Conservation (phyloP, 2,113 vertebrate genomes). For the Scortum barcoo region DNA sequence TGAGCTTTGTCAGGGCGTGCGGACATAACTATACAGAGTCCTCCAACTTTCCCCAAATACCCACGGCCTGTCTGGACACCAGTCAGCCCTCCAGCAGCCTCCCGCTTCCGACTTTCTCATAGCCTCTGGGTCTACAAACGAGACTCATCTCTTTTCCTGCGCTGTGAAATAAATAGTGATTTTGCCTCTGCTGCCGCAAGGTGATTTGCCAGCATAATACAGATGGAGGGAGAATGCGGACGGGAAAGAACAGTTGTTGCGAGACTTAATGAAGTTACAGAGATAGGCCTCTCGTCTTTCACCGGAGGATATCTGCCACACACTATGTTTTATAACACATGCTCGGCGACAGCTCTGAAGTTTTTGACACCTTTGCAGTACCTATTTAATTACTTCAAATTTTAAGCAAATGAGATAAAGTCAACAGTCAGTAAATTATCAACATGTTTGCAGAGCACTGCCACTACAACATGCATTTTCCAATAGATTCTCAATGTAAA, state of each 20-base stretch:
- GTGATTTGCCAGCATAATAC: slow-evolving; percentile 68
- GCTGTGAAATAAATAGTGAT: slow-evolving; percentile 68
- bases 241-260: slow-evolving; percentile 58
- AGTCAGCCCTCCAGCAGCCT: slow-evolving; percentile 53
- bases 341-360: background rate
- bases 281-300: slow-evolving; percentile 19
- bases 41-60: slow-evolving; percentile 58
- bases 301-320: slow-evolving; percentile 15
- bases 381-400: slow-evolving; percentile 9
- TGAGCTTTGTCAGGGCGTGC: slow-evolving; percentile 68
- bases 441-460: background rate
- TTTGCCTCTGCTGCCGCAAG: slow-evolving; percentile 56
- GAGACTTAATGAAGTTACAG: slow-evolving; percentile 66
- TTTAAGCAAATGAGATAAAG: background rate
- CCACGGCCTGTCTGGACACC: slow-evolving; percentile 69
- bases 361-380: background rate
- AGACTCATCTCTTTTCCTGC: slow-evolving; percentile 50
- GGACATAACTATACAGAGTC: slow-evolving; percentile 67
- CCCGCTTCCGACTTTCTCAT: slow-evolving; percentile 39
- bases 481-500: slow-evolving; percentile 30
- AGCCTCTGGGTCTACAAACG: slow-evolving; percentile 63
- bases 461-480: background rate
- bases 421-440: slow-evolving; percentile 14
- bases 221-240: slow-evolving; percentile 56
- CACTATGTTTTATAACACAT: slow-evolving; percentile 16